Evolutionary conservation across 2,113 vertebrate species (phyloP).

Genomic region (Sialia sialis): DNA sequence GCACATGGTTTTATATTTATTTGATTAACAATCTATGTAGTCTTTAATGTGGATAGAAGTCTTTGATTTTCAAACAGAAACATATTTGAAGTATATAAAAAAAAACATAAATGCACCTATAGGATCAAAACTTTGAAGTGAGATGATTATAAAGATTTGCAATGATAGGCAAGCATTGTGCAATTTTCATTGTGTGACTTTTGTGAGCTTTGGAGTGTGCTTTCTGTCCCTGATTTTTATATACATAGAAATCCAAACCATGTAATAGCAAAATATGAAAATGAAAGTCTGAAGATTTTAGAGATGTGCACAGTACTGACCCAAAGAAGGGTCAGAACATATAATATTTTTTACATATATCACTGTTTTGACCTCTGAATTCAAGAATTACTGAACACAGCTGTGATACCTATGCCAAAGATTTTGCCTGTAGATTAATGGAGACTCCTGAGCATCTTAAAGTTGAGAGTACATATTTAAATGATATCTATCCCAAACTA

Average conservation of each 20-base stretch:
- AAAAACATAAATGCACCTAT: not conserved
- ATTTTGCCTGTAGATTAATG: not conserved
- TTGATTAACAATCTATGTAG: not conserved
- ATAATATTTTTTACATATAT: not conserved
- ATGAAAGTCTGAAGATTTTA: not conserved
- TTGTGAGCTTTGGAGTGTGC: not conserved
- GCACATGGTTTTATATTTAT: not conserved
- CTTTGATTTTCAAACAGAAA: slow-evolving; percentile 34
- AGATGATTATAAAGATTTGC: not conserved
- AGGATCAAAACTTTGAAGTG: not conserved
- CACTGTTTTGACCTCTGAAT: not conserved
- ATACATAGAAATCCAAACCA: not conserved
- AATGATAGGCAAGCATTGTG: not conserved
- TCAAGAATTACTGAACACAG: not conserved
- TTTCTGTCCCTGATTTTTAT: not conserved
- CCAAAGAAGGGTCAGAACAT: not conserved
- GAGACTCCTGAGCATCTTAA: not conserved
- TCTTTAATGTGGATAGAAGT: not conserved
- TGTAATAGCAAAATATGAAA: not conserved
- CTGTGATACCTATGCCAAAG: not conserved
- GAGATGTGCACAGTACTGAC: not conserved
- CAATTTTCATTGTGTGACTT: not conserved
- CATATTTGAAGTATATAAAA: not conserved
- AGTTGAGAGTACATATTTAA: not conserved
- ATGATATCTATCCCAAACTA: not conserved